Evolutionary conservation across 2,888 invertebrate species (phyloP), one percentile per base, ranked within the genome.

Genomic region (Cerastis leucographa): DNA sequence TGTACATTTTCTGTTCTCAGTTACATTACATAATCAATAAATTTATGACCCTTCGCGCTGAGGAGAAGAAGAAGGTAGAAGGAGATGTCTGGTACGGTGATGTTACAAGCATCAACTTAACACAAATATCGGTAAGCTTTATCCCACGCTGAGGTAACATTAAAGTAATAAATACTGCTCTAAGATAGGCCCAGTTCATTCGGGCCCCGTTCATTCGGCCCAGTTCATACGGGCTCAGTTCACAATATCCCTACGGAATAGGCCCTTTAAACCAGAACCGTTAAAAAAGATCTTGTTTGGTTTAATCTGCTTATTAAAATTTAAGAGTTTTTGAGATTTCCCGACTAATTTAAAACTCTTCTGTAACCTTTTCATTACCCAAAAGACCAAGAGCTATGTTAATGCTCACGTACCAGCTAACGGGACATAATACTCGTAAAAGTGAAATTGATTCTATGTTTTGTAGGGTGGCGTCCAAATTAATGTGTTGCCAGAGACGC

Each of bases 401-500:
- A 59, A 59, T 29, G 29, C 7, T 29, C 59, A 59, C 59, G 29
- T 59, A 25, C 44, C 11, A 44, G 9, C 12, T 44, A 35, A 35
- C 35, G 35, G 35, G 35, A 35, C 3, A 54, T 11, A 56, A 25
- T 25, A 56, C 19, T 54, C 11, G 4, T 42, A n/a, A 35, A 72
- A 9, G n/a, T n/a, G 8, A 29, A 42, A 14, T 65, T 8, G 4
- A 42, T 44, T n/a, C 17, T 5, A 19, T 68, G 0, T 42, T n/a
- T 89, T 89, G 7, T 91, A 97, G 95, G 99, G 99, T 70, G 99
- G 99, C 40, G 97, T 98, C 0, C 98, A 98, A 94, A 94, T 97
- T 22, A 99, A 99, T 92, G 98, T 99, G 0, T 97, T 99, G 12
- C 99, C 99, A 2, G 97, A 98, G 12, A 97, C 97, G 83, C 92